Evolutionary conservation across 2,888 invertebrate genomes (phyloP).

Genomic region (Rugalucina vietnamica): DNA sequence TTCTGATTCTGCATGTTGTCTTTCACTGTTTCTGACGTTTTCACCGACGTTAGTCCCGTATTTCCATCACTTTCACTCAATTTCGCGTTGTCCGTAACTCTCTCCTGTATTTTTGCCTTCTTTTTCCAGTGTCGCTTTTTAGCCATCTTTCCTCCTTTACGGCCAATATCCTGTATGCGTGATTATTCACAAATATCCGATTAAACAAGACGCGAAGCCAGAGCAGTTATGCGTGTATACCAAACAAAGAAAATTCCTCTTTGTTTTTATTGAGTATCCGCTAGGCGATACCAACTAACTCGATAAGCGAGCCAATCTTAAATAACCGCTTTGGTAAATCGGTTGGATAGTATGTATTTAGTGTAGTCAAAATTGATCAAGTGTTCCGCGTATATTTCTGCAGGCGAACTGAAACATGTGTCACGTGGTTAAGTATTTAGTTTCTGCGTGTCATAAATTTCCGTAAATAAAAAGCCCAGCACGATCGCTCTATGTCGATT

Average conservation of each 20-base stretch:
- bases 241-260: conserved; percentile 8
- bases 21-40: background rate
- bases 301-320: conserved; percentile 6
- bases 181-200: conserved; percentile 15
- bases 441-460: conserved; percentile 16
- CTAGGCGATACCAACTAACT: conserved; percentile 1
- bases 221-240: conserved; percentile 13
- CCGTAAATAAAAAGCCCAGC: conserved; percentile 14
- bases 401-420: conserved; percentile 10
- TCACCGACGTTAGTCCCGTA: background rate
- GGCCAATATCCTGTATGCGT: background rate
- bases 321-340: conserved; percentile 1
- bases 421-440: conserved; percentile 10
- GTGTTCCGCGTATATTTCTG: conserved; percentile 8
- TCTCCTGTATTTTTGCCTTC: background rate
- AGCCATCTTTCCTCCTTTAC: conserved; percentile 7
- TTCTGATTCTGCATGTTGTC: background rate
- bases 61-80: background rate
- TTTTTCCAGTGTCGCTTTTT: conserved; percentile 9
- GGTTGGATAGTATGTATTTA: conserved; percentile 7
- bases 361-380: conserved; percentile 12
- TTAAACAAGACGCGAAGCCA: conserved; percentile 14
- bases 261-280: conserved; percentile 11
- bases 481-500: background rate
- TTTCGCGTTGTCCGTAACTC: background rate